Conservation (phyloP, 1,140 invertebrate genomes). For the Rhagoletis zephyria region DNA sequence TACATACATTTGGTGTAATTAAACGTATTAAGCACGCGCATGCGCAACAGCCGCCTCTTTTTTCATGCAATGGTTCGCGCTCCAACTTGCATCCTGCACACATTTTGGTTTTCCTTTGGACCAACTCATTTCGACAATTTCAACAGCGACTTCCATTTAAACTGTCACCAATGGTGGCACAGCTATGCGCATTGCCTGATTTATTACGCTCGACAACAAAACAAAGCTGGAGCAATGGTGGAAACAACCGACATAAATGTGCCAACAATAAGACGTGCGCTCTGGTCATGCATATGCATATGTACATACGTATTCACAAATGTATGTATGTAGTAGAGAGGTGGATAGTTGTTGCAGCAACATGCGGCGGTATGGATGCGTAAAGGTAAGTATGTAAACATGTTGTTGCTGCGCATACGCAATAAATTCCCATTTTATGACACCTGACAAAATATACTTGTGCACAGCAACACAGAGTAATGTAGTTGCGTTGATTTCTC, state of each 20-base stretch:
- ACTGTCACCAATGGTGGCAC: too few relatives aligned
- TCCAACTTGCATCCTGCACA: too few relatives aligned
- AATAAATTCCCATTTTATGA: constrained; percentile 73
- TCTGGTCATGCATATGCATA: background rate
- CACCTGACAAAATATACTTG: constrained; percentile 72
- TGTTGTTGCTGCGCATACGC: constrained; percentile 66
- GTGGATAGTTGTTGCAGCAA: background rate
- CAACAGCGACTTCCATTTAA: too few relatives aligned
- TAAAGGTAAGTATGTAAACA: background rate
- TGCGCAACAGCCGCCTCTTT: background rate
- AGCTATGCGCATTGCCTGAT: background rate
- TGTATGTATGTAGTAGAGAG: too few relatives aligned
- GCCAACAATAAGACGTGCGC: background rate
- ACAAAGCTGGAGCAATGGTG: constrained; percentile 13
- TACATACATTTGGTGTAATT: constrained; percentile 61
- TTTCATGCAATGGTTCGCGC: background rate
- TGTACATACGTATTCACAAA: background rate
- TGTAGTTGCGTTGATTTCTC: constrained; percentile 22
- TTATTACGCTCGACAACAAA: constrained; percentile 49
- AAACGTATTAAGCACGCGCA: constrained; percentile 61
- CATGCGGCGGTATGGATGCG: background rate
- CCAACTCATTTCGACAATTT: too few relatives aligned
- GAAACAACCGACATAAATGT: background rate
- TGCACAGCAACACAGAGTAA: background rate
- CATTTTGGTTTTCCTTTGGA: too few relatives aligned